These are phyloP conservation scores for Acyrthosiphon pisum DNA, from an alignment of 1,140 invertebrate species.

Conservation along the genomic window DNA sequence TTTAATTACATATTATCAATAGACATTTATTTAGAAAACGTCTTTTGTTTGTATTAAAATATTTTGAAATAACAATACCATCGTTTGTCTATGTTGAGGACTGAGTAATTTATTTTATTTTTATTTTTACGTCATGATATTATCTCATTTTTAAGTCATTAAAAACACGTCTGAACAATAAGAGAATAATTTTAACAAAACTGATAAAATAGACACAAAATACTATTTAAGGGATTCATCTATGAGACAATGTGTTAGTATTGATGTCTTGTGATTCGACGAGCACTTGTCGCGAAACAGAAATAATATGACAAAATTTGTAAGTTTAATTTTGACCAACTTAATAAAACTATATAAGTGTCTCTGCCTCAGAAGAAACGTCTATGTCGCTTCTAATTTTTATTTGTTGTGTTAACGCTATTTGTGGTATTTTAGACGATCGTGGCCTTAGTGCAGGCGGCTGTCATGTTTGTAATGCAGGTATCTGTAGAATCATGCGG, in stretches of 20 bases:
- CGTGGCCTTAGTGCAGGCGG: background rate
- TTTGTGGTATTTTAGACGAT: conserved; percentile 15
- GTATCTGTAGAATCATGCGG: background rate
- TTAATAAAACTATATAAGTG: background rate
- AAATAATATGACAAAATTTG: background rate
- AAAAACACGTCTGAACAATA: conserved; percentile 29
- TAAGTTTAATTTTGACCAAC: conserved; percentile 23
- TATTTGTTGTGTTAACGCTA: background rate
- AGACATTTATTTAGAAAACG: conserved; percentile 35
- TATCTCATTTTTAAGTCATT: background rate
- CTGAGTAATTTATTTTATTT: conserved; percentile 41
- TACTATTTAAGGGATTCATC: conserved; percentile 6
- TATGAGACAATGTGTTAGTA: background rate
- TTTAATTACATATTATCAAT: conserved; percentile 21
- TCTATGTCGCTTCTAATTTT: background rate
- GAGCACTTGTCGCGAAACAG: background rate
- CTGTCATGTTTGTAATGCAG: background rate
- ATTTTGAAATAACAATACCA: conserved; percentile 48
- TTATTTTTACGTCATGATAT: background rate
- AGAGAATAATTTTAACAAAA: background rate
- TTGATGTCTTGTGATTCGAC: background rate
- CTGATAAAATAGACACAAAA: background rate
- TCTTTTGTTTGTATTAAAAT: conserved; percentile 31
- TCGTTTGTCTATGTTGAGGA: background rate
- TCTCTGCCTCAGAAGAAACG: background rate